A percentile compares a stretch with the other conserved stretches of the same genome.
Evolutionary conservation across 2,797 vertebrate species (phyloP).

Genomic region (Bradypodion ventrale): DNA sequence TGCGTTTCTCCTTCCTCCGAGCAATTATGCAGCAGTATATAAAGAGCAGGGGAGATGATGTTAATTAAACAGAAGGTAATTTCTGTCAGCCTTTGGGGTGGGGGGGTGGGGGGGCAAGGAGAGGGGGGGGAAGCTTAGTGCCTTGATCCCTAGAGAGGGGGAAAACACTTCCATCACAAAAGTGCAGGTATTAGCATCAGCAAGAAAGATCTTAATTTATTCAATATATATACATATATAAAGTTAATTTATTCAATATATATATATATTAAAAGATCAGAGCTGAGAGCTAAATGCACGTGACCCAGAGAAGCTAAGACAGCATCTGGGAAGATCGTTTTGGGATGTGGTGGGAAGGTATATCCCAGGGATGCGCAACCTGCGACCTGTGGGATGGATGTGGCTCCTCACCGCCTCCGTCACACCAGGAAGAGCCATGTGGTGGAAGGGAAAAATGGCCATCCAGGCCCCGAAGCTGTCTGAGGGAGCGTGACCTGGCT

Average conservation of each 20-base stretch:
- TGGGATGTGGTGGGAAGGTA: not conserved
- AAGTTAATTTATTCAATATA: not conserved
- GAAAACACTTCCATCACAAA: constrained; percentile 32
- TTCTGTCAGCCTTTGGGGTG: constrained; percentile 66
- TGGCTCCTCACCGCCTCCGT: too few relatives aligned
- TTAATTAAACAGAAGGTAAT: constrained; percentile 71
- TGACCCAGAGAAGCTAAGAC: not conserved
- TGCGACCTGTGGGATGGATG: too few relatives aligned
- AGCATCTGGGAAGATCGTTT: not conserved
- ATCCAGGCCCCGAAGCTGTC: too few relatives aligned
- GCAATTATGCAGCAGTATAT: constrained; percentile 69
- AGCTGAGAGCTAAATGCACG: not conserved
- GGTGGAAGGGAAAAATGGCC: too few relatives aligned
- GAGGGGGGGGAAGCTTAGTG: constrained; percentile 47
- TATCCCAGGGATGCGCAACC: too few relatives aligned
- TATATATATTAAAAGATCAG: not conserved
- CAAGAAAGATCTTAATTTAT: constrained; percentile 25
- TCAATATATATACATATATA: not conserved
- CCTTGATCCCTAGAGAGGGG: constrained; percentile 57
- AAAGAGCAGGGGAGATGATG: constrained; percentile 69
- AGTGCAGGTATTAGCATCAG: constrained; percentile 21
- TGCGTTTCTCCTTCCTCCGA: constrained; percentile 71
- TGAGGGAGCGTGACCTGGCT: too few relatives aligned
- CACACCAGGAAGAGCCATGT: too few relatives aligned
- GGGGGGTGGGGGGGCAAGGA: constrained; percentile 61